phyloP scores from a whole-genome alignment of 2,888 invertebrate genomes.

The Drosophila kuntzei region DNA sequence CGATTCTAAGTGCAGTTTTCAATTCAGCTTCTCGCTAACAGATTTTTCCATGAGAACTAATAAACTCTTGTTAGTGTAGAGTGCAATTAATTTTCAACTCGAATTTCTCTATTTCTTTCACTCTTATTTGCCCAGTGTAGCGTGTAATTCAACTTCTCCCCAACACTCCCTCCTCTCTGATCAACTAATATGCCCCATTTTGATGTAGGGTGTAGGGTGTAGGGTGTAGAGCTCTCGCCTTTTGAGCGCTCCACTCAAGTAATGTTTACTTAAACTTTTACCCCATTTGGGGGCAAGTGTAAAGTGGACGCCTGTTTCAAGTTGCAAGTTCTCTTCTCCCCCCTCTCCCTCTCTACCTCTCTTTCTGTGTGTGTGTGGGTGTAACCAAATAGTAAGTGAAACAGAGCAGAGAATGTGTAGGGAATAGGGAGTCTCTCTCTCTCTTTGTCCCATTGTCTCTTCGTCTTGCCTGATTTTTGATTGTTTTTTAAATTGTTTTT shows the following conservation, averaged over 20 bases:
- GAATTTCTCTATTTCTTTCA: neutral
- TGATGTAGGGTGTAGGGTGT: constrained; percentile 1
- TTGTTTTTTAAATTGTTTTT: constrained; percentile 83
- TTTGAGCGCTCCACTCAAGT: constrained; percentile 66
- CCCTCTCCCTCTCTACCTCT: neutral
- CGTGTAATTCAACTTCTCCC: neutral
- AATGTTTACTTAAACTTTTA: constrained; percentile 79
- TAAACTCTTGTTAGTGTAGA: neutral
- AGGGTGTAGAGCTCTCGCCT: constrained; percentile 7
- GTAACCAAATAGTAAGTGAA: constrained; percentile 33
- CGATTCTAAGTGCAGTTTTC: too few relatives aligned
- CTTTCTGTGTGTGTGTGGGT: constrained; percentile 51
- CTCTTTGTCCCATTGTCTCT: too few relatives aligned
- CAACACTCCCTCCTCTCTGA: neutral
- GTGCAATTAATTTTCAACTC: neutral
- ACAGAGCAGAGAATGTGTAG: constrained; percentile 23
- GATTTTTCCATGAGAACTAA: neutral
- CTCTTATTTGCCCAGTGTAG: neutral
- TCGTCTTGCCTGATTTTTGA: constrained; percentile 53
- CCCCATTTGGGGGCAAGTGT: constrained; percentile 72
- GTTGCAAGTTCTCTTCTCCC: constrained; percentile 21
- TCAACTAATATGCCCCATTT: constrained; percentile 1
- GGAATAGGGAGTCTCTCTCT: constrained; percentile 2
- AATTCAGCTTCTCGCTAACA: too few relatives aligned
- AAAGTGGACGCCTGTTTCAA: constrained; percentile 65